Conservation (phyloP, 2,888 invertebrate genomes). For the Celastrina argiolus region DNA sequence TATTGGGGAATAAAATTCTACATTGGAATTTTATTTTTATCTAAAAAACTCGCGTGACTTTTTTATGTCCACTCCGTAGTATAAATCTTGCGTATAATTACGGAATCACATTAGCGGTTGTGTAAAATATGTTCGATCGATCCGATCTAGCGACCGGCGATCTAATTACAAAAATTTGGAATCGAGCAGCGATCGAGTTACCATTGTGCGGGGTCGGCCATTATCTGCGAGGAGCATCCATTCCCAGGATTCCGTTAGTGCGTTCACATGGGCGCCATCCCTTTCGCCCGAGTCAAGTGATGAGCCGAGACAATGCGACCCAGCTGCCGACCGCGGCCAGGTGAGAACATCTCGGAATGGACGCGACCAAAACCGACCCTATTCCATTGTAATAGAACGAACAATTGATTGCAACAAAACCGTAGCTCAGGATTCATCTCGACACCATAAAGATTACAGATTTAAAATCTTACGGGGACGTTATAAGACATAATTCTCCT, state of each 20-base stretch:
- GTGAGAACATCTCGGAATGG: conserved; percentile 46
- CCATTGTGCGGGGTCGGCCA: conserved; percentile 49
- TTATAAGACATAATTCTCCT: conserved; percentile 43
- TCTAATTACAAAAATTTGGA: conserved; percentile 20
- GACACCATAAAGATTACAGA: conserved; percentile 41
- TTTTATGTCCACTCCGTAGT: conserved; percentile 22
- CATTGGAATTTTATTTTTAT: conserved; percentile 35
- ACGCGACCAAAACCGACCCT: conserved; percentile 40
- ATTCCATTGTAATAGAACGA: conserved; percentile 28
- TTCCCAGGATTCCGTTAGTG: conserved; percentile 63
- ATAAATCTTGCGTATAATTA: conserved; percentile 23
- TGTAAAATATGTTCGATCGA: conserved; percentile 3
- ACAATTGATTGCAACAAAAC: conserved; percentile 23
- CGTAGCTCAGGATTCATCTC: conserved; percentile 40
- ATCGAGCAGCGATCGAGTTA: conserved; percentile 47
- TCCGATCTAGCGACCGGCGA: conserved; percentile 1
- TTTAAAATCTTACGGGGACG: conserved; percentile 44
- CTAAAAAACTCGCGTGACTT: conserved; percentile 22
- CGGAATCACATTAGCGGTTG: conserved; percentile 18
- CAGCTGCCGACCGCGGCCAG: conserved; percentile 60
- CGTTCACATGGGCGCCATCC: conserved; percentile 68
- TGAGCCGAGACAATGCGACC: conserved; percentile 57
- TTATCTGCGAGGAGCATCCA: conserved; percentile 54
- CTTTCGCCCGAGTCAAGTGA: conserved; percentile 75
- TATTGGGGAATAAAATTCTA: conserved; percentile 41